Evolutionary conservation across 2,113 vertebrate genomes (phyloP).

Genomic region (Entomyzon cyanotis): DNA sequence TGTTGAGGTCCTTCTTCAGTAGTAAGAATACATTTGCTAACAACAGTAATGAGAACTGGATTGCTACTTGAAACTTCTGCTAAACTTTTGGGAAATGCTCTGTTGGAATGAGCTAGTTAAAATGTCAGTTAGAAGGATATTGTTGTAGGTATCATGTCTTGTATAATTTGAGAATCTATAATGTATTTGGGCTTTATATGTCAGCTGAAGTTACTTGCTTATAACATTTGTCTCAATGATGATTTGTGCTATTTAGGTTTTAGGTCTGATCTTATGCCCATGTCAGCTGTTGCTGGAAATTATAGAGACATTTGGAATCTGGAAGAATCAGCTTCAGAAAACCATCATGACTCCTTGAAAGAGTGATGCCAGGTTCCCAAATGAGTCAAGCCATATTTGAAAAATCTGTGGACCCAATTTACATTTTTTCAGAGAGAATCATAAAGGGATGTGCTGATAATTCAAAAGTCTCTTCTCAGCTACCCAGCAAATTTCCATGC

Average conservation of each 20-base stretch:
- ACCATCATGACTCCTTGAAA: neutral
- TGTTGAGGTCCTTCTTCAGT: neutral
- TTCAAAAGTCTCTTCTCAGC: neutral
- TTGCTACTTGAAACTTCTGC: neutral
- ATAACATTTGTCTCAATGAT: neutral
- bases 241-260: neutral
- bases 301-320: conserved; percentile 1
- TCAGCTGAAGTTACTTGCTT: neutral
- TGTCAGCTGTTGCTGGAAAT: conserved; percentile 29
- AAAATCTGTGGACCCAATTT: neutral
- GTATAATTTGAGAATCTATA: neutral
- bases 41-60: neutral
- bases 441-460: neutral
- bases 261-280: neutral
- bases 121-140: neutral
- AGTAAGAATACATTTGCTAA: neutral
- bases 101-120: neutral
- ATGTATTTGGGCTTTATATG: neutral
- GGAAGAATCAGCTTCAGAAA: neutral
- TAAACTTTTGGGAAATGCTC: neutral
- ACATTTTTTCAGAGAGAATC: neutral
- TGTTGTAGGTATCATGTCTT: neutral
- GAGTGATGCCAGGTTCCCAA: neutral
- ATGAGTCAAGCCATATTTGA: conserved; percentile 2
- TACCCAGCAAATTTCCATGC: neutral